Evolutionary conservation across 2,797 vertebrate genomes (phyloP), one percentile per base, ranked within the genome.

Genomic region (Enoplosus armatus): DNA sequence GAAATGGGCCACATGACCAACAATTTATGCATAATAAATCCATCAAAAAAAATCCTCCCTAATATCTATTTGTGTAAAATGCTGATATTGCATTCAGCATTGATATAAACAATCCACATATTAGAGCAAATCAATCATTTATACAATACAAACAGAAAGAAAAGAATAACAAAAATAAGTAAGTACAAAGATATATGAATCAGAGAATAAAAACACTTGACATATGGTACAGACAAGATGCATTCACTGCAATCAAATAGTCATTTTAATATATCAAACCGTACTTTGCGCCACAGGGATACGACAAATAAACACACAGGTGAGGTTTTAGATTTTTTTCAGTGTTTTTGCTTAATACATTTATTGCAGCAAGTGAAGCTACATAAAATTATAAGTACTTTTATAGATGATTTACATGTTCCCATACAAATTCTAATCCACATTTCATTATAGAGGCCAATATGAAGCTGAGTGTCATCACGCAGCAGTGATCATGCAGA

Each of bases 391-490:
- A n/a, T n/a, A n/a, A n/a, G n/a, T n/a, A n/a, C n/a, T n/a, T n/a
- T n/a, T n/a, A n/a, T n/a, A n/a, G n/a, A n/a, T n/a, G n/a, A n/a
- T n/a, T n/a, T 20, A 33, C 15, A 26, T 45, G 24, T 48, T 10
- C 41, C 11, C 5, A 48, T 50, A 6, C 27, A 12, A 51, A 27
- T n/a, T 41, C 24, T 5, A 3, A 27, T 29, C 15, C 5, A 43
- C 1, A 66, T 56, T 65, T 55, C 14, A 70, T 77, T 74, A n/a
- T n/a, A n/a, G 22, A 81, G 26, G 20, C 51, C 31, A 53, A 60
- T 26, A n/a, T 48, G 29, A 81, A 55, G 53, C 2, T 20, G 31
- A 50, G 60, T 16, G 15, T 43, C 66, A 61, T 66, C 73, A 26
- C 12, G 10, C 55, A 1, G 16, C 27, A n/a, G 18, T 9, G 27